Conservation (phyloP, 2,888 invertebrate genomes). For the Orthosia cruda region DNA sequence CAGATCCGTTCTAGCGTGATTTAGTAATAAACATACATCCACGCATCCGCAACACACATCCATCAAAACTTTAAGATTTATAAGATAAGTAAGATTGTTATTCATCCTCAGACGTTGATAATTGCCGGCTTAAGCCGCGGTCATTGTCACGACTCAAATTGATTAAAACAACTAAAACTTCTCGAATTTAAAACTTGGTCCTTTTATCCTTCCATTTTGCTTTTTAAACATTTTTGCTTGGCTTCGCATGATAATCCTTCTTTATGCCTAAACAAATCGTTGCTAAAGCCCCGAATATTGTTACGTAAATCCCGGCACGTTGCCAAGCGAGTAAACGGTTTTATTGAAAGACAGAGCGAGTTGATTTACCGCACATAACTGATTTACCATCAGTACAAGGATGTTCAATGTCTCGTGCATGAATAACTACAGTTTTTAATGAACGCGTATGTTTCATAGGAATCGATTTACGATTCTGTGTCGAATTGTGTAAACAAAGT, state of each 20-base stretch:
- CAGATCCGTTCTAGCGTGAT: no score
- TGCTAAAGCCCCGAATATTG: slow-evolving; percentile 37
- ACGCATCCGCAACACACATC: no score
- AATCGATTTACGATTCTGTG: slow-evolving; percentile 46
- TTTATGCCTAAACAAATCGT: slow-evolving; percentile 26
- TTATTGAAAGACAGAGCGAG: slow-evolving; percentile 56
- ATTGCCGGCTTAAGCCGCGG: slow-evolving; percentile 16
- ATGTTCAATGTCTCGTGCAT: slow-evolving; percentile 44
- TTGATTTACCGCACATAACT: slow-evolving; percentile 62
- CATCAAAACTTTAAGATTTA: no score
- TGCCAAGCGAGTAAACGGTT: slow-evolving; percentile 60
- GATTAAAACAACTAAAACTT: slow-evolving; percentile 41
- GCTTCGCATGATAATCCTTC: slow-evolving; percentile 12
- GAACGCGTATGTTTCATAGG: slow-evolving; percentile 24
- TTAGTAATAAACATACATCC: no score
- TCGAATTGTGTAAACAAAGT: slow-evolving; percentile 52
- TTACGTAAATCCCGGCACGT: slow-evolving; percentile 53
- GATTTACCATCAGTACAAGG: slow-evolving; percentile 43
- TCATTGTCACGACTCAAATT: slow-evolving; percentile 32
- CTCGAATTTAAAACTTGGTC: slow-evolving; percentile 32
- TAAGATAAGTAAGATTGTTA: slow-evolving; percentile 11
- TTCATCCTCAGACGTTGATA: slow-evolving; percentile 31
- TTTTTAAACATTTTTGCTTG: slow-evolving; percentile 17
- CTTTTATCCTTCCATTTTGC: slow-evolving; percentile 33
- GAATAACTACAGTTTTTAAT: slow-evolving; percentile 52